phyloP scores from a whole-genome alignment of 2,113 vertebrate species.

The Coryphaenoides rupestris region DNA sequence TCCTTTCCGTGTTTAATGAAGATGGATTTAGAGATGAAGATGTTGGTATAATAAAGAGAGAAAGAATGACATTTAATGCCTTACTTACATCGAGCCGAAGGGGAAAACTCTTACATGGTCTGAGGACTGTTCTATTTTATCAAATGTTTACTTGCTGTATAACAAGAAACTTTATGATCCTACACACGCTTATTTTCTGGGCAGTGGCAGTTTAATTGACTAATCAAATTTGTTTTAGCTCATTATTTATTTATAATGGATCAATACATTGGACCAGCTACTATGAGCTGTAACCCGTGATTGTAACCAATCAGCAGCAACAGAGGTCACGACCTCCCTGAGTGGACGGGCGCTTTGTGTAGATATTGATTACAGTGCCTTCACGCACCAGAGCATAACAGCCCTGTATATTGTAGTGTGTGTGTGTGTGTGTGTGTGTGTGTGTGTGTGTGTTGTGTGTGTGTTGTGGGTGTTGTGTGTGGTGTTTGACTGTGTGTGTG shows the following conservation, averaged over 20 bases:
- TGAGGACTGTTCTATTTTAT: not conserved
- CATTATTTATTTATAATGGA: slow-evolving; percentile 1
- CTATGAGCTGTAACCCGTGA: slow-evolving; percentile 48
- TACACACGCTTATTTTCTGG: not conserved
- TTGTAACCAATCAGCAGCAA: slow-evolving; percentile 51
- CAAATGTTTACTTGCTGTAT: not conserved
- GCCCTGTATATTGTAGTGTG: slow-evolving; percentile 42
- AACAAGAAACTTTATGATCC: not conserved
- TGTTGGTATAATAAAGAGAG: slow-evolving; percentile 61
- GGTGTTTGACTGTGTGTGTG: too few relatives aligned
- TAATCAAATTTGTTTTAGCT: slow-evolving; percentile 10
- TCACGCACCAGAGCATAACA: slow-evolving; percentile 50
- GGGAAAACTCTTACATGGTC: slow-evolving; percentile 35
- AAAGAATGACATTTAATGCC: slow-evolving; percentile 57
- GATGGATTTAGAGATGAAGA: slow-evolving; percentile 70
- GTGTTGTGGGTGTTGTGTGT: too few relatives aligned
- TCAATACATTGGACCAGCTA: slow-evolving; percentile 27
- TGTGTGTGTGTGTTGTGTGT: too few relatives aligned
- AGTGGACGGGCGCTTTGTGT: slow-evolving; percentile 57
- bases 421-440: slow-evolving; percentile 6
- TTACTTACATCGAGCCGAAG: slow-evolving; percentile 17
- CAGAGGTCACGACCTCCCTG: slow-evolving; percentile 62
- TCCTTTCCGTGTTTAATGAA: slow-evolving; percentile 67
- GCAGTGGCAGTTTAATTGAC: not conserved
- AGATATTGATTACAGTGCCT: slow-evolving; percentile 63